phyloP scores from a whole-genome alignment of 64 coral and sea anemone species.

The Anthopleura sola region DNA sequence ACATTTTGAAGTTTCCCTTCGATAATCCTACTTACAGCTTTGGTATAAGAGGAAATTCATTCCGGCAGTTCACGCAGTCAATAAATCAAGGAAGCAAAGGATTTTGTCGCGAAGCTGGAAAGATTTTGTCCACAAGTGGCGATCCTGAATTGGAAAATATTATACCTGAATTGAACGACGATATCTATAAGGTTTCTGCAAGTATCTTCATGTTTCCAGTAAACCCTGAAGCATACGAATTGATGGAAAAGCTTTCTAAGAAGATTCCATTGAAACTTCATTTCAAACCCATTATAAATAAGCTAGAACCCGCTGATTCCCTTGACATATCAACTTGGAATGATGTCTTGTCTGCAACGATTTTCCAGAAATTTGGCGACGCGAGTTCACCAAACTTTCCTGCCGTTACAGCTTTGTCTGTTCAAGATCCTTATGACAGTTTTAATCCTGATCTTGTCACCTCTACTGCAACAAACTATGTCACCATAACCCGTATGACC shows the following conservation, averaged over 20 bases:
- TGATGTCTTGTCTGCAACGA: constrained; percentile 13
- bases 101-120: constrained; percentile 31
- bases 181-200: constrained; percentile 25
- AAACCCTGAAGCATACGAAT: neutral
- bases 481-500: constrained; percentile 42
- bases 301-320: constrained; percentile 1
- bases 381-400: constrained; percentile 36
- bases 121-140: constrained; percentile 19
- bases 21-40: neutral
- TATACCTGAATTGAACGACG: constrained; percentile 18
- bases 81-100: neutral
- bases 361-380: constrained; percentile 50
- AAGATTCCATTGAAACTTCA: constrained; percentile 23
- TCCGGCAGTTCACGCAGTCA: constrained; percentile 27
- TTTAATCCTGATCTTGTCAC: constrained; percentile 58
- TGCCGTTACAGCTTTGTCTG: neutral
- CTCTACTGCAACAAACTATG: constrained; percentile 40
- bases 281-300: constrained; percentile 41
- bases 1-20: constrained; percentile 23
- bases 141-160: constrained; percentile 31
- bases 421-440: constrained; percentile 25
- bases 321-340: constrained; percentile 6
- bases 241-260: neutral
- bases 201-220: constrained; percentile 48
- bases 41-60: neutral